These are phyloP conservation scores for Sapajus apella DNA, from an alignment of 2,113 vertebrate genomes.

Conservation along the genomic window DNA sequence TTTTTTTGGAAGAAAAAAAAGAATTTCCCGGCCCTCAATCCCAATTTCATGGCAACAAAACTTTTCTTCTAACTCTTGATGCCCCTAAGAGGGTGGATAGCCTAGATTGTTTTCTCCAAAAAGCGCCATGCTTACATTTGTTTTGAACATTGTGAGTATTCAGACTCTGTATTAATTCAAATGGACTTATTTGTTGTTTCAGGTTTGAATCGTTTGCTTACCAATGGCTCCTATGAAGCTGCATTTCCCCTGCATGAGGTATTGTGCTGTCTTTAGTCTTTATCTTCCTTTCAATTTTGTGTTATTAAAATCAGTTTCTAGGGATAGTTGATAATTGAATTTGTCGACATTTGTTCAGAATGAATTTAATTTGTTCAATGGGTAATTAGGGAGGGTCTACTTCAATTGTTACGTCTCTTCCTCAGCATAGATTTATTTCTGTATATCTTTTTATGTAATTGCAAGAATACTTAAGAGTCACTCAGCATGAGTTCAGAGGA, in stretches of 20 bases:
- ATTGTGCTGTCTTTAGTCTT: constrained; percentile 69
- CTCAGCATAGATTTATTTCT: constrained; percentile 21
- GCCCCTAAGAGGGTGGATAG: background rate
- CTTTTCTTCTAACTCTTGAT: background rate
- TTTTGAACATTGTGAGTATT: background rate
- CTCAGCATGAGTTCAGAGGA: constrained; percentile 34
- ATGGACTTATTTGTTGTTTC: constrained; percentile 64
- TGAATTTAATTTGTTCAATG: background rate
- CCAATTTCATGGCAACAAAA: background rate
- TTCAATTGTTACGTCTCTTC: background rate
- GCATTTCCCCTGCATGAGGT: constrained; percentile 98
- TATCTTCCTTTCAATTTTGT: background rate
- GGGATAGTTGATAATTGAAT: background rate
- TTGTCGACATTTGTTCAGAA: background rate
- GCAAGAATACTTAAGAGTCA: constrained; percentile 34
- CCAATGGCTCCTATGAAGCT: constrained; percentile 95
- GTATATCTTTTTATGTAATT: constrained; percentile 20
- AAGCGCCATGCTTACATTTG: background rate
- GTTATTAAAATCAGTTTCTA: background rate
- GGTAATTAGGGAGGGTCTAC: background rate
- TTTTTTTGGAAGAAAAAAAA: background rate
- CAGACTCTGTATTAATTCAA: background rate
- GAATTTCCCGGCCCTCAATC: background rate
- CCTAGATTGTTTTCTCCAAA: background rate
- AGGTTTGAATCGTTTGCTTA: constrained; percentile 96